These are phyloP conservation scores for Crotalus helleri DNA, from an alignment of 2,113 vertebrate species.

Conservation along the genomic window DNA sequence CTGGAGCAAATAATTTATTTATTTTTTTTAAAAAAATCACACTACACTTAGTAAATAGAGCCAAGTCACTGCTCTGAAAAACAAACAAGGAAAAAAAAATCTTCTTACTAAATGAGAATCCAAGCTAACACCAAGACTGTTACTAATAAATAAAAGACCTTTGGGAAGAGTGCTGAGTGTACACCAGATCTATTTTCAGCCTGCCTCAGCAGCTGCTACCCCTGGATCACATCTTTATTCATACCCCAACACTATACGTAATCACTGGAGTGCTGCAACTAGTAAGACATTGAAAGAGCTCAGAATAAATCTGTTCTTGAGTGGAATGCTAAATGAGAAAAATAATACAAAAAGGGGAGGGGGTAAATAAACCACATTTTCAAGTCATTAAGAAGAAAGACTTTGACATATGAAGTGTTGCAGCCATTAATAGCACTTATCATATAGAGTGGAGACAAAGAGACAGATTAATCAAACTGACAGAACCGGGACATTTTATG, in stretches of 20 bases:
- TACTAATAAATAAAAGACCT: slow-evolving; percentile 88
- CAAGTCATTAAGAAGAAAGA: slow-evolving; percentile 82
- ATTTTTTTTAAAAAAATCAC: slow-evolving; percentile 60
- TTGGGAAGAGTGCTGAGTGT: slow-evolving; percentile 91
- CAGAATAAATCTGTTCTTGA: slow-evolving; percentile 79
- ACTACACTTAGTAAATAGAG: slow-evolving; percentile 75
- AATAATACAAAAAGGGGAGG: slow-evolving; percentile 75
- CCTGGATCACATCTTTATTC: slow-evolving; percentile 86
- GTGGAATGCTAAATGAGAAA: slow-evolving; percentile 81
- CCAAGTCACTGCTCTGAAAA: slow-evolving; percentile 76
- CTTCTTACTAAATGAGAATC: slow-evolving; percentile 79
- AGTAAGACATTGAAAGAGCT: slow-evolving; percentile 85
- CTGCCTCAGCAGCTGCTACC: slow-evolving; percentile 95
- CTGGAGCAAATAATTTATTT: slow-evolving; percentile 14
- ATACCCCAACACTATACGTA: slow-evolving; percentile 87
- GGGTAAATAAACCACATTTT: slow-evolving; percentile 80
- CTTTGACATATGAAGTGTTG: slow-evolving; percentile 83
- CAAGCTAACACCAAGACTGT: slow-evolving; percentile 70
- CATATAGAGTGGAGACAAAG: slow-evolving; percentile 86
- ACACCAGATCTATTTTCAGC: slow-evolving; percentile 94
- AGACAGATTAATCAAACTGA: slow-evolving; percentile 87
- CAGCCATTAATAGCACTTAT: slow-evolving; percentile 86
- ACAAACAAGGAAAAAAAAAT: slow-evolving; percentile 66
- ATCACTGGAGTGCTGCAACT: slow-evolving; percentile 85
- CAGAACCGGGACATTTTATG: slow-evolving; percentile 87